phyloP scores from a whole-genome alignment of 2,888 invertebrate species.

The Pediacus dermestoides region DNA sequence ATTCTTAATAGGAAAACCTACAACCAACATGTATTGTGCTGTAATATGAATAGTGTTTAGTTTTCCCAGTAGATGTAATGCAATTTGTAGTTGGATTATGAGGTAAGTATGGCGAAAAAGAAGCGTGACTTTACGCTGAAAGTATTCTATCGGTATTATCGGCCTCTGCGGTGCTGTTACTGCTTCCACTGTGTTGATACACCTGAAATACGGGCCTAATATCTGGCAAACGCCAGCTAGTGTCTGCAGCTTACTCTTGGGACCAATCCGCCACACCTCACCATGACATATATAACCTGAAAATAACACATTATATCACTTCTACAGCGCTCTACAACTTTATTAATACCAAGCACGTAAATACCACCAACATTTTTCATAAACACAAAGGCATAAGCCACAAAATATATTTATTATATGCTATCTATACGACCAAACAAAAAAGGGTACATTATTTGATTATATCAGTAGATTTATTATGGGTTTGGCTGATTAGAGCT shows the following conservation, averaged over 20 bases:
- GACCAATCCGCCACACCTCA: constrained; percentile 33
- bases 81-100: constrained; percentile 21
- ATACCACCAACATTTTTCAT: constrained; percentile 6
- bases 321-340: constrained; percentile 17
- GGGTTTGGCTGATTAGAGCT: too few species aligned
- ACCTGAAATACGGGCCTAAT: constrained; percentile 46
- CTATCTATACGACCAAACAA: too few species aligned
- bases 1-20: too few species aligned
- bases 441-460: too few species aligned
- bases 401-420: neutral
- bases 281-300: constrained; percentile 30
- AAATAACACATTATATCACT: constrained; percentile 28
- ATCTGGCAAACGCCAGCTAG: constrained; percentile 32
- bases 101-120: constrained; percentile 19
- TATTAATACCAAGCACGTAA: constrained; percentile 17
- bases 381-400: constrained; percentile 4
- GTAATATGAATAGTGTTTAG: too few species aligned
- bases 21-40: too few species aligned
- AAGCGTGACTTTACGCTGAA: constrained; percentile 30
- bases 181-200: constrained; percentile 39
- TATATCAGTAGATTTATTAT: too few species aligned
- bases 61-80: constrained; percentile 7
- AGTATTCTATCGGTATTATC: constrained; percentile 46
- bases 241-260: constrained; percentile 30
- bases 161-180: constrained; percentile 41